A percentile compares a stretch with the other conserved stretches of the same genome.
Evolutionary conservation across 2,113 vertebrate genomes (phyloP).

Genomic region (Pterophyllum scalare): DNA sequence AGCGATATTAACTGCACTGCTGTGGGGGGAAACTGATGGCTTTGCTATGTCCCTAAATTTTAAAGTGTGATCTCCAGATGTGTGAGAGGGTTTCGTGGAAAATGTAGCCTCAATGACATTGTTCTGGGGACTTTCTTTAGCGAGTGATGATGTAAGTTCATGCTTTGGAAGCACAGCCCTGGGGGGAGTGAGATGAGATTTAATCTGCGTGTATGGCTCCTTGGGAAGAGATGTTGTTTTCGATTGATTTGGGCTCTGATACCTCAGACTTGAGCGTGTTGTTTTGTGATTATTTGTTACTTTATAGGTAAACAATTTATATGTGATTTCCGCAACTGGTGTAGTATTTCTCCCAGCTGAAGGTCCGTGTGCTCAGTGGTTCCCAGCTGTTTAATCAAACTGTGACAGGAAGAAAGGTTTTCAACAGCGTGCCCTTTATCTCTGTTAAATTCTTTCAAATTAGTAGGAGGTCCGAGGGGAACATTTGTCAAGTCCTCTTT

Average conservation of each 20-base stretch:
- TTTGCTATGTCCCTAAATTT: slow-evolving; percentile 2
- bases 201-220: slow-evolving; percentile 3
- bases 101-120: neutral
- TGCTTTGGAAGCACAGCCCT: neutral
- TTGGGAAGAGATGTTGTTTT: slow-evolving; percentile 10
- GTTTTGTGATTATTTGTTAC: slow-evolving; percentile 39
- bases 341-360: slow-evolving; percentile 16
- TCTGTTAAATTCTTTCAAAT: slow-evolving; percentile 30
- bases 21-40: neutral
- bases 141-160: neutral
- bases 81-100: neutral
- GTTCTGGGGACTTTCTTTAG: neutral
- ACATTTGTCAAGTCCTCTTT: slow-evolving; percentile 47
- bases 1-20: slow-evolving; percentile 6
- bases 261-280: slow-evolving; percentile 12
- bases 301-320: slow-evolving; percentile 32
- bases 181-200: neutral
- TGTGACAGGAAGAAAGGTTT: slow-evolving; percentile 30
- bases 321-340: slow-evolving; percentile 37
- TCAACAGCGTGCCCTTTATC: slow-evolving; percentile 22
- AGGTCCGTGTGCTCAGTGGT: slow-evolving; percentile 11
- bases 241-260: slow-evolving; percentile 10
- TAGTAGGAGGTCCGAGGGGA: slow-evolving; percentile 21
- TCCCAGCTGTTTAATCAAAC: slow-evolving; percentile 53
- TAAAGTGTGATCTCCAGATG: neutral